Base-by-base conservation (phyloP, 2,888 invertebrate genomes). In the Tipula vernalis region DNA sequence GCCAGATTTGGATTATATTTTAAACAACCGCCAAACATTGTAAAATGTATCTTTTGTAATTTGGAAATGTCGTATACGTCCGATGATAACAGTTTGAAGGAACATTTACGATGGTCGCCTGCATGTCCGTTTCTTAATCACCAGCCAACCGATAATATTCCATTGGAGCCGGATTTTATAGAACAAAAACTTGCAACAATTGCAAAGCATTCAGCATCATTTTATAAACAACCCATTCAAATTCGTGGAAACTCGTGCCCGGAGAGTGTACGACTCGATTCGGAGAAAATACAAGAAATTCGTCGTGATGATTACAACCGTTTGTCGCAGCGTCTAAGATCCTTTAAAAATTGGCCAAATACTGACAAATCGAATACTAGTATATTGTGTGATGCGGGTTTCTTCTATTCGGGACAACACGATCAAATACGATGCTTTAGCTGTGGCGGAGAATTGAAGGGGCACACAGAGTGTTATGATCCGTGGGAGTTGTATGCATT, bases 401-500 rank as follows among this genome's bases (percentile, higher is more conserved):
- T 98, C 92, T 98, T 95, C 90, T 98, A 98, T 90, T 96, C 96
- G 6, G 98, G 98, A 88, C 94, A 94, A 88, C 95, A 96, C 57
- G 98, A 98, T 91, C 95, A 97, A 89, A 98, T 98, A 0, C 94
- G 97, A 87, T 99, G 98, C 90, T 98, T 97, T 91, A 96, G 96
- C 90, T 99, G 99, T 91, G 98, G 97, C 89, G 98, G 98, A 83
- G 98, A 98, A 0, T 93, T 99, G 5, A 96, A 97, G 89, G 97
- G 98, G 90, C 99, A 98, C 98, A 97, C 97, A 90, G 94, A 95
- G 84, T 51, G 94, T 87, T 98, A 98, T 91, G 95, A 96, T 88
- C 98, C 98, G 0, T 98, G 98, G 98, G 95, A 96, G 88, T 98
- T 99, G 91, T 98, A 99, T 91, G 98, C 98, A 0, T 93, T 95